phyloP scores from a whole-genome alignment of 1,140 invertebrate species.

The Danaus plexippus region DNA sequence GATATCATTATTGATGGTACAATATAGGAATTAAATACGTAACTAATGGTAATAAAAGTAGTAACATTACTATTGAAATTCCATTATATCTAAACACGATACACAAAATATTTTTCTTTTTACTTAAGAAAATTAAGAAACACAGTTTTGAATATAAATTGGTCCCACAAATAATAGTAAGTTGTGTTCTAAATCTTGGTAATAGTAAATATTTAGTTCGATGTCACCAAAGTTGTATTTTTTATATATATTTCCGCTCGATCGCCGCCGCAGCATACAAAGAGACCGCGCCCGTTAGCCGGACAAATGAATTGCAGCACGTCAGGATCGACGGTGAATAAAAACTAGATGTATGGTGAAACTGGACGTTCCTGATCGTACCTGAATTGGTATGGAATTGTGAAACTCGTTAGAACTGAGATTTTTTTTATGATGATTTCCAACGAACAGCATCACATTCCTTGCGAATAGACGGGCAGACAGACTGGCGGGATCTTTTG shows the following conservation, averaged over 20 bases:
- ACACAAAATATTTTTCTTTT: too few relatives aligned
- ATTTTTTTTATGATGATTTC: conserved; percentile 60
- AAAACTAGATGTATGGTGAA: conserved; percentile 23
- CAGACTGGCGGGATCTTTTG: conserved; percentile 31
- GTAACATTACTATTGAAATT: too few relatives aligned
- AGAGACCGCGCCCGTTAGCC: conserved; percentile 18
- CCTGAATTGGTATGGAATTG: conserved; percentile 54
- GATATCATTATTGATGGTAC: too few relatives aligned
- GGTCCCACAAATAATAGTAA: too few relatives aligned
- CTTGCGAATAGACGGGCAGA: conserved; percentile 27
- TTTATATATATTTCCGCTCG: conserved; percentile 11
- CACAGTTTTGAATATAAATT: too few relatives aligned
- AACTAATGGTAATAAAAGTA: too few relatives aligned
- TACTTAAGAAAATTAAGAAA: too few relatives aligned
- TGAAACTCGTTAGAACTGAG: conserved; percentile 57
- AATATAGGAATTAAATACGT: too few relatives aligned
- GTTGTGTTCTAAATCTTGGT: too few relatives aligned
- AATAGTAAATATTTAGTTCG: too few relatives aligned
- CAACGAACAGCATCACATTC: conserved; percentile 46
- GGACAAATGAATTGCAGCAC: conserved; percentile 13
- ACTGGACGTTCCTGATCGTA: conserved; percentile 30
- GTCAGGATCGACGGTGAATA: conserved; percentile 13
- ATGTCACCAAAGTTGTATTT: too few relatives aligned
- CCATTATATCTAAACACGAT: too few relatives aligned
- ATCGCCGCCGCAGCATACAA: conserved; percentile 16